Conservation (phyloP, 35 echinoderm and acorn worm species). For the Eucidaris tribuloides region DNA sequence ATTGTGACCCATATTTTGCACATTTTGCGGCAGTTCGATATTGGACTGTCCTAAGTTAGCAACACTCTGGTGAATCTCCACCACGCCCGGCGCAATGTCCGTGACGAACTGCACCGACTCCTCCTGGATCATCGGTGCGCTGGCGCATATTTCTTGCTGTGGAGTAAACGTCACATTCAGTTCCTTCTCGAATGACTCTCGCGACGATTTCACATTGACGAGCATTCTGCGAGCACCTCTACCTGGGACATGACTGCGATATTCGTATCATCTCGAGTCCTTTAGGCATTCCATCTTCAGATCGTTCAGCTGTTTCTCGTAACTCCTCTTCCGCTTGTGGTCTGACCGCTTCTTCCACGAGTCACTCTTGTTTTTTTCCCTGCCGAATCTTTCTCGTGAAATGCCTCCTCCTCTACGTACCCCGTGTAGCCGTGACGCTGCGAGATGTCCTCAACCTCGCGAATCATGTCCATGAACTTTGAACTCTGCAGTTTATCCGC, state of each 20-base stretch:
- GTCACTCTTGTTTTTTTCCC: not conserved
- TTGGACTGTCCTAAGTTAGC: too few relatives aligned
- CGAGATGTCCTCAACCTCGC: conserved; percentile 7
- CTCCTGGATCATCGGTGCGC: too few relatives aligned
- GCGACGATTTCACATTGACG: not conserved
- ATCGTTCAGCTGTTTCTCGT: conserved; percentile 6
- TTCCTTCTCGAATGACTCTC: conserved; percentile 11
- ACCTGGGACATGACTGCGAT: not conserved
- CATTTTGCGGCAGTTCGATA: too few relatives aligned
- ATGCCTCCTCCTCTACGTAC: not conserved
- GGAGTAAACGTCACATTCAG: too few relatives aligned
- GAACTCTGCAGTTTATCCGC: not conserved
- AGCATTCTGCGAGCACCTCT: not conserved
- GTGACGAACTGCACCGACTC: too few relatives aligned
- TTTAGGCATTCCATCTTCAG: not conserved
- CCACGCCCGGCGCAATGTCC: too few relatives aligned
- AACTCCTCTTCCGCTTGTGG: not conserved
- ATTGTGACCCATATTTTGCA: too few relatives aligned
- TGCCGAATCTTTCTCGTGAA: not conserved
- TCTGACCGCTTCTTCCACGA: not conserved
- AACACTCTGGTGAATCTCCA: too few relatives aligned
- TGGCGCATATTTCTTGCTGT: too few relatives aligned
- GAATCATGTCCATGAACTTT: conserved; percentile 13
- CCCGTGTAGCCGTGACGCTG: not conserved
- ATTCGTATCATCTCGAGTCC: not conserved